Evolutionary conservation across 1,140 invertebrate genomes (phyloP).

Genomic region (Macrobrachium rosenbergii): DNA sequence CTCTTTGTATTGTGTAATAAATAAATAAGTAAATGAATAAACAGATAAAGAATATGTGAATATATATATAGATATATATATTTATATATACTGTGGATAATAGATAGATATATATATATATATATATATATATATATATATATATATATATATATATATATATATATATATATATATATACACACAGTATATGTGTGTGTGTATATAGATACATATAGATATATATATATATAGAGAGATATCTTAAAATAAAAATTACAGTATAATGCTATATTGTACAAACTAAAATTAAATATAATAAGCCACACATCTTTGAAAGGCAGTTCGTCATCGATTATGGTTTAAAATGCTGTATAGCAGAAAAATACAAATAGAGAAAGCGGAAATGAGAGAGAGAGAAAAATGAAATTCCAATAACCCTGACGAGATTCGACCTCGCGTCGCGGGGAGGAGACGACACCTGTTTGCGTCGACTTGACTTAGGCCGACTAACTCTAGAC

Average conservation of each 20-base stretch:
- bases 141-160: neutral
- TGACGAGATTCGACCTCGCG: neutral
- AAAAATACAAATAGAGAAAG: neutral
- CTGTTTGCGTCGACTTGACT: neutral
- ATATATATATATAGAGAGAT: too few species aligned
- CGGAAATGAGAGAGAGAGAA: neutral
- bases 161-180: neutral
- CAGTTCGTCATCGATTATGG: neutral
- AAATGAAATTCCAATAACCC: neutral
- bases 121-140: neutral
- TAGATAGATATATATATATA: neutral
- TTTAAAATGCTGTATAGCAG: too few species aligned
- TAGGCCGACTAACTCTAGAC: neutral
- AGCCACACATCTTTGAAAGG: too few species aligned
- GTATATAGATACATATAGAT: too few species aligned
- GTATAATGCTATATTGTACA: too few species aligned
- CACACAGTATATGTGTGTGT: neutral
- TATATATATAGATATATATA: neutral
- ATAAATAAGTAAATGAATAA: too few species aligned
- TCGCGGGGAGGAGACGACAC: too few species aligned
- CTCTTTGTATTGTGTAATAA: too few species aligned
- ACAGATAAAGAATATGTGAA: neutral
- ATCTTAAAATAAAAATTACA: too few species aligned
- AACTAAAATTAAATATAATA: too few species aligned
- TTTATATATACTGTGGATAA: neutral